Conservation (phyloP, 2,113 vertebrate species). For the Heptranchias perlo region DNA sequence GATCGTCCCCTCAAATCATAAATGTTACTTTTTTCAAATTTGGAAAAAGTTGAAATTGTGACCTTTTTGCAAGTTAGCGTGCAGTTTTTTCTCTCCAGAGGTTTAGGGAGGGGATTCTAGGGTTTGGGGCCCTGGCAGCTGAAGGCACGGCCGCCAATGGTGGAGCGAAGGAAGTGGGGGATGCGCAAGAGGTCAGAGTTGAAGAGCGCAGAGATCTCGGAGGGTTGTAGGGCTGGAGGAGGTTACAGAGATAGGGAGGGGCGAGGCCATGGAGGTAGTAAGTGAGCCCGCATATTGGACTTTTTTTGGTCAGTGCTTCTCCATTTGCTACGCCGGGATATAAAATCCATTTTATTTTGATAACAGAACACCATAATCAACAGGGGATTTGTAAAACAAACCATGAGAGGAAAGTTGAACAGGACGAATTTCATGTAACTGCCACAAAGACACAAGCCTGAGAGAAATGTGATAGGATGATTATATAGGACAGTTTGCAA, state of each 20-base stretch:
- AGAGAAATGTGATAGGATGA: background rate
- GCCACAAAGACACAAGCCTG: background rate
- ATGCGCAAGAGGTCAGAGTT: too few species aligned
- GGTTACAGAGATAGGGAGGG: background rate
- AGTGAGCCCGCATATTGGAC: background rate
- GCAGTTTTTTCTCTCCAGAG: background rate
- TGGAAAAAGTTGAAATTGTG: background rate
- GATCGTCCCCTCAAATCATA: too few species aligned
- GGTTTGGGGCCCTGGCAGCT: background rate
- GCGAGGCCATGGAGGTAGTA: background rate
- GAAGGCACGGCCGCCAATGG: background rate
- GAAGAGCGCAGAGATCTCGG: too few species aligned
- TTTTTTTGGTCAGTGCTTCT: background rate
- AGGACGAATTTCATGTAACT: background rate
- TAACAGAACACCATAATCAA: background rate
- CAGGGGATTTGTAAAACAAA: background rate
- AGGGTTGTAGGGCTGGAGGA: background rate
- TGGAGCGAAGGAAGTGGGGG: too few species aligned
- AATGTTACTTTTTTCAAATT: background rate
- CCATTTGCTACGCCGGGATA: background rate
- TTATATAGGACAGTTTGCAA: background rate
- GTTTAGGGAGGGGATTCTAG: background rate
- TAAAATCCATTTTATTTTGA: background rate
- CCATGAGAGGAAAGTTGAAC: background rate
- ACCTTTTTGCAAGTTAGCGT: background rate